Conservation (phyloP, 2,113 vertebrate species). For the Paraplagusia blochii region DNA sequence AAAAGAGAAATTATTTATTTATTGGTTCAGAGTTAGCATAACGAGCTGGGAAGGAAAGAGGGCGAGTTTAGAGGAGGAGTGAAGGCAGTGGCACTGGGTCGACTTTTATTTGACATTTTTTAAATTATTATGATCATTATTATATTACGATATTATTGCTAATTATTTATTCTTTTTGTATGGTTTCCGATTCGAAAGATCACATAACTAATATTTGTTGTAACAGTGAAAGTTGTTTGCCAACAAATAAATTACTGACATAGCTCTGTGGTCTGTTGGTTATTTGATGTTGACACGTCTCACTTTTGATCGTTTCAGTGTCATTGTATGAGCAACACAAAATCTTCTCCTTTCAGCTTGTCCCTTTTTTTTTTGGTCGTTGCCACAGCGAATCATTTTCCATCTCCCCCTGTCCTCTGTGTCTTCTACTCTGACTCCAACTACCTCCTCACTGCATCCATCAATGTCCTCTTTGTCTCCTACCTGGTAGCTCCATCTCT, state of each 20-base stretch:
- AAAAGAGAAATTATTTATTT: slow-evolving; percentile 86
- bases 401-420: no score
- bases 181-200: slow-evolving; percentile 94
- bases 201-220: slow-evolving; percentile 99
- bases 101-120: slow-evolving; percentile 56
- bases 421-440: no score
- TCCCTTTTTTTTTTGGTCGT: no score
- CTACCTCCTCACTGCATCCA: no score
- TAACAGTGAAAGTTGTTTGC: slow-evolving; percentile 99
- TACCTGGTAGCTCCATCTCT: no score
- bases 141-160: slow-evolving; percentile 80
- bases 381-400: no score
- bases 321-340: no score
- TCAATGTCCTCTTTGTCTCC: no score
- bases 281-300: no score
- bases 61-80: slow-evolving; percentile 56
- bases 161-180: slow-evolving; percentile 99
- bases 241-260: slow-evolving; percentile 99
- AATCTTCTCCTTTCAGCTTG: no score
- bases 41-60: slow-evolving; percentile 76
- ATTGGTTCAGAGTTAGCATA: slow-evolving; percentile 65
- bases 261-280: slow-evolving; percentile 60
- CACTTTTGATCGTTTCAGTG: no score
- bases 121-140: slow-evolving; percentile 74
- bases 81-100: slow-evolving; percentile 82